These are phyloP conservation scores for Agrotis segetum DNA, from an alignment of 2,888 invertebrate species.

Conservation along the genomic window DNA sequence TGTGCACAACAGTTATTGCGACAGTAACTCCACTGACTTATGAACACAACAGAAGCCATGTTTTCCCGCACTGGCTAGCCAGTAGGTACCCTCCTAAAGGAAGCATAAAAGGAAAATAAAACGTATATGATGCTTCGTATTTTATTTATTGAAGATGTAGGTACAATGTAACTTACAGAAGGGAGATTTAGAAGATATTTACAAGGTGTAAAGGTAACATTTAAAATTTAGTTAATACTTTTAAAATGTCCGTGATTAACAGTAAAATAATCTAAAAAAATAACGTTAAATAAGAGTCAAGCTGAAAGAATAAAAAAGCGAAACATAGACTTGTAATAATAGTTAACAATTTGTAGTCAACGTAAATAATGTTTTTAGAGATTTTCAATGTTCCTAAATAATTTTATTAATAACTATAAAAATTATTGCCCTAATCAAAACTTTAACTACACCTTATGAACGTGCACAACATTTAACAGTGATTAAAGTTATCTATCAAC, in stretches of 20 bases:
- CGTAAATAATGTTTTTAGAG: conserved; percentile 56
- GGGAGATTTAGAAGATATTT: conserved; percentile 88
- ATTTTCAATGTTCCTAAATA: conserved; percentile 58
- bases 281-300: conserved; percentile 33
- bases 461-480: conserved; percentile 91
- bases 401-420: conserved; percentile 75
- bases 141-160: conserved; percentile 88
- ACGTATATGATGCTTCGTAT: conserved; percentile 70
- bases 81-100: conserved; percentile 25
- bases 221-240: conserved; percentile 82
- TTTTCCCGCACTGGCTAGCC: conserved; percentile 15
- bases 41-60: conserved; percentile 6
- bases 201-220: conserved; percentile 85
- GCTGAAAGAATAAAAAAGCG: conserved; percentile 46
- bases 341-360: conserved; percentile 50
- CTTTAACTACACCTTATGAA: conserved; percentile 83
- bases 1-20: conserved; percentile 17
- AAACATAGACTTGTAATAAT: conserved; percentile 45
- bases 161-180: conserved; percentile 88
- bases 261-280: conserved; percentile 50
- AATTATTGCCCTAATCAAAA: conserved; percentile 87
- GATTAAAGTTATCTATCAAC: conserved; percentile 87
- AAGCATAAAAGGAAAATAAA: conserved; percentile 35
- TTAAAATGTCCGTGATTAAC: conserved; percentile 70
- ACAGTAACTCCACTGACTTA: conserved; percentile 22